Evolutionary conservation across 1,140 invertebrate species (phyloP).

Genomic region (Hypothenemus hampei): DNA sequence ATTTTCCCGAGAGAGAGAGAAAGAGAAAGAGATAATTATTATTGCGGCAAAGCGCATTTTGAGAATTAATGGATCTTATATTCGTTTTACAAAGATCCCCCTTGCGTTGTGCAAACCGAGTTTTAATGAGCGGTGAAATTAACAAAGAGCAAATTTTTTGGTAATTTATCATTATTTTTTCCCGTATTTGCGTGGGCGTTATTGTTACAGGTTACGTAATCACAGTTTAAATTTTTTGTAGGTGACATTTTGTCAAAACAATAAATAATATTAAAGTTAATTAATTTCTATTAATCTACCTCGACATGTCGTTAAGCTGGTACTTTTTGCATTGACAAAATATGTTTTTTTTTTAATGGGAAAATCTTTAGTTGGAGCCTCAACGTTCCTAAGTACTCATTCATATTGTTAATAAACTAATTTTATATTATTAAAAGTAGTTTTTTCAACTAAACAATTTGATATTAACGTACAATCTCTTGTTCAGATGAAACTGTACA

Average conservation of each 20-base stretch:
- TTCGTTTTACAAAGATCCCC: too few relatives aligned
- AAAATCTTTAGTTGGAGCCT: background rate
- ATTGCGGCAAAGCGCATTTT: too few relatives aligned
- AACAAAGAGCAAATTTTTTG: too few relatives aligned
- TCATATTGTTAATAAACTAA: background rate
- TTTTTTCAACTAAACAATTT: background rate
- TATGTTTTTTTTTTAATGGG: conserved; percentile 1
- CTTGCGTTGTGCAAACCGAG: too few relatives aligned
- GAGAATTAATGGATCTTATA: too few relatives aligned
- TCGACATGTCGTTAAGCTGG: conserved; percentile 2
- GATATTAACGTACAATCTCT: background rate
- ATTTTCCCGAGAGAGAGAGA: too few relatives aligned
- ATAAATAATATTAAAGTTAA: conserved; percentile 21
- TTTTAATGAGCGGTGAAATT: too few relatives aligned
- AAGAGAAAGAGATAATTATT: too few relatives aligned
- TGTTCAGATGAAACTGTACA: background rate
- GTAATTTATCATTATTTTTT: too few relatives aligned
- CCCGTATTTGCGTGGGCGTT: conserved; percentile 9
- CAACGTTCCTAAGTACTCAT: background rate
- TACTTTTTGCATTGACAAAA: conserved; percentile 12
- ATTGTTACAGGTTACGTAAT: conserved; percentile 18
- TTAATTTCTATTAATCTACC: conserved; percentile 14
- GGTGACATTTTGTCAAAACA: conserved; percentile 20
- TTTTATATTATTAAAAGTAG: background rate
- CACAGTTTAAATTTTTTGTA: conserved; percentile 16